Conservation (phyloP, 2,113 vertebrate species). For the Cairina moschata region DNA sequence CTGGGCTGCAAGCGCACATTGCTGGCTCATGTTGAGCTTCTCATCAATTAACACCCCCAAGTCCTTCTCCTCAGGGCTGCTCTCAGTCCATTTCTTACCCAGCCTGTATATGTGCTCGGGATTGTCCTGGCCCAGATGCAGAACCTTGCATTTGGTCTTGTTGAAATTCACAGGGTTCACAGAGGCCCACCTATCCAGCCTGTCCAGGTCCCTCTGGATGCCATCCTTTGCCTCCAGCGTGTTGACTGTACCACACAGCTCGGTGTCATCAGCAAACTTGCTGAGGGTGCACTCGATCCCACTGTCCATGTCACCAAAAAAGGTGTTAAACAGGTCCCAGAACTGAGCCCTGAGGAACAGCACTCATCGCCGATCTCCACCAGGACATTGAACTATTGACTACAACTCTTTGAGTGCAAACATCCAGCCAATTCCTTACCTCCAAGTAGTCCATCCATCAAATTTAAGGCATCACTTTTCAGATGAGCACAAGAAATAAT, state of each 20-base stretch:
- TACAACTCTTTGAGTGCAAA: background rate
- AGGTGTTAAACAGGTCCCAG: background rate
- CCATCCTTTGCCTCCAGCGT: background rate
- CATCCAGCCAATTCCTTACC: background rate
- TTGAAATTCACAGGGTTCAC: background rate
- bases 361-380: too few relatives aligned
- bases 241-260: background rate
- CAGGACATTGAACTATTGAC: background rate
- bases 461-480: background rate
- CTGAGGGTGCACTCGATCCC: background rate
- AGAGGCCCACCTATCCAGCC: background rate
- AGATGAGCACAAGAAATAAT: background rate
- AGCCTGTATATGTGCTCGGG: background rate
- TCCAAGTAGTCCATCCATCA: background rate
- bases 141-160: background rate
- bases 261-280: background rate
- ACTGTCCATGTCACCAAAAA: background rate
- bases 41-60: background rate
- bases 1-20: background rate
- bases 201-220: background rate
- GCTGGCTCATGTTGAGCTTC: background rate
- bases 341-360: background rate
- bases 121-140: background rate
- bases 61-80: background rate
- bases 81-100: background rate